Conservation (phyloP, 2,888 invertebrate species). For the Drosophila infuscata region DNA sequence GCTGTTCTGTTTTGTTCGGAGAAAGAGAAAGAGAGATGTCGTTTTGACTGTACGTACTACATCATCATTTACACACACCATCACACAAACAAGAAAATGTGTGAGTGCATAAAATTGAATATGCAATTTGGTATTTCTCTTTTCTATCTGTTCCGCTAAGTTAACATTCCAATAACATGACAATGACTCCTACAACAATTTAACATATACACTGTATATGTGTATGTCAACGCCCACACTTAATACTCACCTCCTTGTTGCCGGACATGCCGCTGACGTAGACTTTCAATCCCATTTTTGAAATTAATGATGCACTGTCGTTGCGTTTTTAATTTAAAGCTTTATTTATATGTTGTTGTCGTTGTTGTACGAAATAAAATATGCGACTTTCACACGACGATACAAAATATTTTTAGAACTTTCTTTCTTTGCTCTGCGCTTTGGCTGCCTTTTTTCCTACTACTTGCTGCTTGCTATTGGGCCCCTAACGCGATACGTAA, state of each 20-base stretch:
- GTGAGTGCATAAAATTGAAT: conserved; percentile 57
- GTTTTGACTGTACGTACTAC: conserved; percentile 65
- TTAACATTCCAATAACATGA: conserved; percentile 71
- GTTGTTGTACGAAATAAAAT: conserved; percentile 52
- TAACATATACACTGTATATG: conserved; percentile 11
- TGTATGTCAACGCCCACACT: conserved; percentile 40
- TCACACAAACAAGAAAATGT: conserved; percentile 37
- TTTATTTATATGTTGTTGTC: conserved; percentile 37
- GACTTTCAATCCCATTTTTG: conserved; percentile 94
- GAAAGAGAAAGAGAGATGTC: conserved; percentile 46
- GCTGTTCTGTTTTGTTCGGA: conserved; percentile 60
- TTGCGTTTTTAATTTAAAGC: conserved; percentile 48
- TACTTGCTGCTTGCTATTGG: conserved; percentile 42
- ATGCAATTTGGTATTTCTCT: conserved; percentile 51
- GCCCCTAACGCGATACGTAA: conserved; percentile 71
- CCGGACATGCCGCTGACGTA: conserved; percentile 97
- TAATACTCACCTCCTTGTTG: conserved; percentile 93
- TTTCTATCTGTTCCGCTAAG: conserved; percentile 40
- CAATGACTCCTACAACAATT: conserved; percentile 51
- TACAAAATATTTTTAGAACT: conserved; percentile 76
- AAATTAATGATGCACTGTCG: conserved; percentile 43
- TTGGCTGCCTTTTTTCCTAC: conserved; percentile 37
- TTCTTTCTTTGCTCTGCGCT: conserved; percentile 59
- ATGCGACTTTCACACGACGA: conserved; percentile 66
- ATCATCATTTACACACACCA: conserved; percentile 38